phyloP scores from a whole-genome alignment of 2,888 invertebrate genomes.

The Agriotes lineatus region DNA sequence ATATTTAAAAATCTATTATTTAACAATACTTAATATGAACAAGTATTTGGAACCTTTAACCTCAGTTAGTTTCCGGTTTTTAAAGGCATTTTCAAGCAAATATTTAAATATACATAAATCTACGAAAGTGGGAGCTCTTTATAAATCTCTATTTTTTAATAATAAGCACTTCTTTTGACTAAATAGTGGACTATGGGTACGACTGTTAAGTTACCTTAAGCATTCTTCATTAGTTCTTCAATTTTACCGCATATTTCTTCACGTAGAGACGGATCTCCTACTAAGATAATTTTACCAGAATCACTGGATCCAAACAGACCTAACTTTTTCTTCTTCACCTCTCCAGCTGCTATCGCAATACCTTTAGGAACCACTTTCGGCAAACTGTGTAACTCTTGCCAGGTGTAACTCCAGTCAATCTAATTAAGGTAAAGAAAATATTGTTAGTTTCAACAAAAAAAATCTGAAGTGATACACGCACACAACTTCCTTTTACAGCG shows the following conservation, averaged over 20 bases:
- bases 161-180: too few species aligned
- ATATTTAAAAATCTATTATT: too few species aligned
- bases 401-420: conserved; percentile 84
- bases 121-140: too few species aligned
- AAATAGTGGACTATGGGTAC: too few species aligned
- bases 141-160: too few species aligned
- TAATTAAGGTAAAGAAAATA: conserved; percentile 57
- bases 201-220: conserved; percentile 27
- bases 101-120: too few species aligned
- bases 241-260: conserved; percentile 62
- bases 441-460: too few species aligned
- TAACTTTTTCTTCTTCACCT: conserved; percentile 72
- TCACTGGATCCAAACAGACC: conserved; percentile 75
- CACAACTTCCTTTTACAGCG: too few species aligned
- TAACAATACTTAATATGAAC: too few species aligned
- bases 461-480: too few species aligned
- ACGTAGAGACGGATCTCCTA: conserved; percentile 61
- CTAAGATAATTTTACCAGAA: conserved; percentile 72
- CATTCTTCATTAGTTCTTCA: conserved; percentile 56
- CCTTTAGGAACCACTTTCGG: conserved; percentile 79
- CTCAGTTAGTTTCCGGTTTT: too few species aligned
- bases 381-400: conserved; percentile 79
- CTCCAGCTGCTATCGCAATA: conserved; percentile 72
- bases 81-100: conserved; percentile 1
- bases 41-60: too few species aligned